Evolutionary conservation across 2,797 vertebrate species (phyloP).

Genomic region (Gastrophryne carolinensis): DNA sequence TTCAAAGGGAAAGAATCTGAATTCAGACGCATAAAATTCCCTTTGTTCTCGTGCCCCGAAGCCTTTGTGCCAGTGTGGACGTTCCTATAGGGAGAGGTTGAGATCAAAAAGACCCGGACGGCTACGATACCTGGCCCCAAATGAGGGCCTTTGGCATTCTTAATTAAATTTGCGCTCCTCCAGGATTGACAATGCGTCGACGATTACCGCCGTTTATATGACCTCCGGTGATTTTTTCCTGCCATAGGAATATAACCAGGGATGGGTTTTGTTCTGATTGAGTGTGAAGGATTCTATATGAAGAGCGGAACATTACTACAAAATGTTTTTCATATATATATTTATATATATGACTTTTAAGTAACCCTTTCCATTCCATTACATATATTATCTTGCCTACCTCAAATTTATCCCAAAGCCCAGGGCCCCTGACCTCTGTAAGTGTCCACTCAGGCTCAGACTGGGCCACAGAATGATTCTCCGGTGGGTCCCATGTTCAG

Average conservation of each 20-base stretch:
- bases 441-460: too few species aligned
- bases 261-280: conserved; percentile 1
- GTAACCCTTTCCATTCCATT: too few species aligned
- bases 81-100: conserved; percentile 79
- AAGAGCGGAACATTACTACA: conserved; percentile 47
- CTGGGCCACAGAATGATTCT: too few species aligned
- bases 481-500: too few species aligned
- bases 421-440: too few species aligned
- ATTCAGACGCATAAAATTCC: conserved; percentile 82
- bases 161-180: conserved; percentile 86
- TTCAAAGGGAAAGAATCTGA: conserved; percentile 85
- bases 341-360: too few species aligned
- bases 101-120: conserved; percentile 85
- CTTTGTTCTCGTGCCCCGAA: conserved; percentile 96
- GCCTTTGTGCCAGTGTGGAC: conserved; percentile 86
- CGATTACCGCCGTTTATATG: conserved; percentile 92
- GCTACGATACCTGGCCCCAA: conserved; percentile 83
- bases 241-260: conserved; percentile 26
- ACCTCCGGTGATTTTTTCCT: conserved; percentile 69
- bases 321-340: not conserved
- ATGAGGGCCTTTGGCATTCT: conserved; percentile 89
- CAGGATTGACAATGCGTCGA: conserved; percentile 80
- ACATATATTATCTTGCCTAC: too few species aligned
- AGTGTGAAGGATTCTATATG: not conserved
- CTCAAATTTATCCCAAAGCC: too few species aligned